phyloP scores from a whole-genome alignment of 2,113 vertebrate species.

The Otis tarda region DNA sequence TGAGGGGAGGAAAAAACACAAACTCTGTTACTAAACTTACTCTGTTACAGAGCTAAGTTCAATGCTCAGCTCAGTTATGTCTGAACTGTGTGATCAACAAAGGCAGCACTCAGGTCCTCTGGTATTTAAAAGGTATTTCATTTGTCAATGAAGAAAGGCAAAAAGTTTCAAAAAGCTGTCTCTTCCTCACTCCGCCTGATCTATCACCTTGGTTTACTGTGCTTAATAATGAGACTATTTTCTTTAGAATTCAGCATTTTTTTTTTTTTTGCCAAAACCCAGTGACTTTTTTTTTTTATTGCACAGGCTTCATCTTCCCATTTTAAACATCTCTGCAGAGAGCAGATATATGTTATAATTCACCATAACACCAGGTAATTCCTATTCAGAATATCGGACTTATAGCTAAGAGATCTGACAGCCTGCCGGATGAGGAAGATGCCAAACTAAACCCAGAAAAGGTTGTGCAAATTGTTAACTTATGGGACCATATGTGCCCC shows the following conservation, averaged over 20 bases:
- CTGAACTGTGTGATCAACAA: not conserved
- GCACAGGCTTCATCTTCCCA: not conserved
- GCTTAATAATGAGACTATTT: not conserved
- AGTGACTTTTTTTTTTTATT: not conserved
- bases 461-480: not conserved
- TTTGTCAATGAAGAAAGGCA: not conserved
- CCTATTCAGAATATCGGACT: not conserved
- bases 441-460: not conserved
- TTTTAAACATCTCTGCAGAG: constrained; percentile 3
- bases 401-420: not conserved
- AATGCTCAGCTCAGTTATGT: not conserved
- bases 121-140: not conserved
- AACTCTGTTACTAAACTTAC: not conserved
- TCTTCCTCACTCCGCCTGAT: not conserved
- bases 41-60: not conserved
- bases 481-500: fast-evolving
- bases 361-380: not conserved
- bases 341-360: not conserved
- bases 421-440: not conserved
- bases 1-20: not conserved
- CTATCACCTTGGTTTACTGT: not conserved
- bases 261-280: not conserved
- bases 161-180: not conserved
- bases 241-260: constrained; percentile 3
- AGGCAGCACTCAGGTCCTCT: not conserved